These are phyloP conservation scores for Potorous gilbertii DNA, from an alignment of 2,797 vertebrate species.

Conservation along the genomic window DNA sequence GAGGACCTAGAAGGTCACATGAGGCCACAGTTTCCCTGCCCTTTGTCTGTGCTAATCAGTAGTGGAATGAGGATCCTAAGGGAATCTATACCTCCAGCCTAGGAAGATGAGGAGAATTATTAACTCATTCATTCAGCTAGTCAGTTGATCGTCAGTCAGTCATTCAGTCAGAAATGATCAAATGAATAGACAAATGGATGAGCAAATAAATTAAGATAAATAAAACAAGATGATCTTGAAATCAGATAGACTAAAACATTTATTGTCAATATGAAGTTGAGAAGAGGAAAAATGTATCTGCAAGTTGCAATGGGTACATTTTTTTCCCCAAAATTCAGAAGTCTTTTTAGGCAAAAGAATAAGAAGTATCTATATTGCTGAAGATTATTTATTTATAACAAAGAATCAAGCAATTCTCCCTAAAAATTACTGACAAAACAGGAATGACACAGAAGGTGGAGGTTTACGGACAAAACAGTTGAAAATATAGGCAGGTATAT, in stretches of 20 bases:
- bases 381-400: not conserved
- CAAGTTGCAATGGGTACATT: not conserved
- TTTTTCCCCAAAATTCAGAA: constrained; percentile 13
- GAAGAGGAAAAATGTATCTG: not conserved
- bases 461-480: not conserved
- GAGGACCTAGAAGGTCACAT: too few species aligned
- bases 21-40: too few species aligned
- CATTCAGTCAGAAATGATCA: not conserved
- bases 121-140: too few species aligned
- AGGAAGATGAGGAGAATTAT: not conserved
- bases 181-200: not conserved
- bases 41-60: not conserved
- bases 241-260: not conserved
- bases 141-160: not conserved
- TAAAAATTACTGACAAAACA: constrained; percentile 21
- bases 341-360: constrained; percentile 26
- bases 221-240: not conserved
- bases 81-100: not conserved
- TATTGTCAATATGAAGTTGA: not conserved
- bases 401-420: not conserved
- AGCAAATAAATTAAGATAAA: not conserved
- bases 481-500: not conserved
- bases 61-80: not conserved
- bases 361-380: not conserved
- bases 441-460: not conserved